phyloP scores from a whole-genome alignment of 2,113 vertebrate species.

The Pangasianodon gigas region DNA sequence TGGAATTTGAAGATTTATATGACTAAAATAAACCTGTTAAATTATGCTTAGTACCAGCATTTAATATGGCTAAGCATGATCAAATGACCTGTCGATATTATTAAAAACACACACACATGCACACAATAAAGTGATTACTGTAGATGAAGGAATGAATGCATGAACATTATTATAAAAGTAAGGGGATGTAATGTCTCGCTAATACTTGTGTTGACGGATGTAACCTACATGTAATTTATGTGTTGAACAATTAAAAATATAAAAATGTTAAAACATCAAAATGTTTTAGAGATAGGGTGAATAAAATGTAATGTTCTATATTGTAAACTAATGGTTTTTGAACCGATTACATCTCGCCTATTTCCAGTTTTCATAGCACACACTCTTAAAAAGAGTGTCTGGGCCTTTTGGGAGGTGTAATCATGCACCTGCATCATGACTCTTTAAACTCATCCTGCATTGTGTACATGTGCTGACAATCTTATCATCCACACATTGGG shows the following conservation, averaged over 20 bases:
- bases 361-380: background rate
- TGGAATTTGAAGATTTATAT: constrained; percentile 38
- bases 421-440: constrained; percentile 44
- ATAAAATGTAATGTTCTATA: background rate
- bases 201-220: background rate
- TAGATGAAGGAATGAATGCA: background rate
- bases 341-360: background rate
- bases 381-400: constrained; percentile 9
- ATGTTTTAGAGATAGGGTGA: background rate
- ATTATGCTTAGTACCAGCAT: background rate
- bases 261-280: background rate
- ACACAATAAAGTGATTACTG: background rate
- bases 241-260: background rate
- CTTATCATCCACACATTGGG: constrained; percentile 38
- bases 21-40: constrained; percentile 10
- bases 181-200: background rate
- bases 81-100: background rate
- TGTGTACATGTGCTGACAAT: constrained; percentile 26
- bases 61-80: background rate
- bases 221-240: background rate
- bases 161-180: background rate
- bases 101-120: background rate
- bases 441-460: constrained; percentile 35
- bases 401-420: constrained; percentile 31
- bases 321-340: background rate